These are phyloP conservation scores for Agonopterix heracliana DNA, from an alignment of 2,888 invertebrate genomes.

Conservation along the genomic window DNA sequence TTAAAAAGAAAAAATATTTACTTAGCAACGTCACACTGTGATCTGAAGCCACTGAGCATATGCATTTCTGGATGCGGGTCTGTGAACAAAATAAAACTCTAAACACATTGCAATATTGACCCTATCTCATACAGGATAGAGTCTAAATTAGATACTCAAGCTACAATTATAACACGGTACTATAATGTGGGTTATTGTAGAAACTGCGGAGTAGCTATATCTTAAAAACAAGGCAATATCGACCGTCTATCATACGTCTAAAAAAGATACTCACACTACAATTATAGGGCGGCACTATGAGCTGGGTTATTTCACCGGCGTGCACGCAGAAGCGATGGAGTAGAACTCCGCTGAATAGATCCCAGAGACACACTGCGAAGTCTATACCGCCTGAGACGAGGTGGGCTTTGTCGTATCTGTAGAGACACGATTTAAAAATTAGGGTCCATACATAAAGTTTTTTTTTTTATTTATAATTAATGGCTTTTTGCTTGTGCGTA, in stretches of 20 bases:
- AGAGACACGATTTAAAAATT: too few species aligned
- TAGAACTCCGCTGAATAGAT: slow-evolving; percentile 90
- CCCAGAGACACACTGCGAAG: slow-evolving; percentile 98
- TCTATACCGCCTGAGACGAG: slow-evolving; percentile 98
- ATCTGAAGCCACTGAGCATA: slow-evolving; percentile 97
- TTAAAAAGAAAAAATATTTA: too few species aligned
- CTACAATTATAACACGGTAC: slow-evolving; percentile 91
- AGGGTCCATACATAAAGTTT: not conserved
- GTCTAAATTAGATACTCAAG: too few species aligned
- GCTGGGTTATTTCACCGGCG: slow-evolving; percentile 96
- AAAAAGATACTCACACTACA: slow-evolving; percentile 80
- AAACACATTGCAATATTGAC: slow-evolving; percentile 30
- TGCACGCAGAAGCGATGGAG: slow-evolving; percentile 98
- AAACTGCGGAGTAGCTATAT: slow-evolving; percentile 94
- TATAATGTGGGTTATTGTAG: slow-evolving; percentile 93
- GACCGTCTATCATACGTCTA: too few species aligned
- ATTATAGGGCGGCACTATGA: slow-evolving; percentile 95
- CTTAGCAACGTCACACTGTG: slow-evolving; percentile 97
- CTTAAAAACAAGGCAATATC: slow-evolving; percentile 76
- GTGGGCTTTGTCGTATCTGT: slow-evolving; percentile 87
- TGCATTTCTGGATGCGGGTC: slow-evolving; percentile 94
- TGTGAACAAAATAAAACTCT: slow-evolving; percentile 39
- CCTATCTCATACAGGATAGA: too few species aligned
- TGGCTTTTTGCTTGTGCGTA: too few species aligned
- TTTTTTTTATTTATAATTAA: not conserved